Conservation (phyloP, 2,113 vertebrate species). For the Nematolebias whitei region DNA sequence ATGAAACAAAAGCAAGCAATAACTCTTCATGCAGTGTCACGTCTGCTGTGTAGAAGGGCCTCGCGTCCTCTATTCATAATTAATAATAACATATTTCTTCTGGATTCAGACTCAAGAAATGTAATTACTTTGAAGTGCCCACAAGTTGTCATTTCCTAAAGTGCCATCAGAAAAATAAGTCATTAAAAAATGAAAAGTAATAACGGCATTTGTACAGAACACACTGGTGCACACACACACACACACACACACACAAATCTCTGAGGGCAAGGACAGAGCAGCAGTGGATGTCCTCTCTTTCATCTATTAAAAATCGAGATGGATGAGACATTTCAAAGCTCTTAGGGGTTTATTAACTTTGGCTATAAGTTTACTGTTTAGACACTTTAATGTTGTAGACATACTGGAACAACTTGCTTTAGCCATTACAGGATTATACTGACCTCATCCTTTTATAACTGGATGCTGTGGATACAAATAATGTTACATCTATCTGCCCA, state of each 20-base stretch:
- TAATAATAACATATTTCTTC: conserved; percentile 66
- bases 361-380: conserved; percentile 22
- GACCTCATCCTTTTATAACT: conserved; percentile 27
- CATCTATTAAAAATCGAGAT: conserved; percentile 45
- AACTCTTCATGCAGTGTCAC: conserved; percentile 43
- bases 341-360: conserved; percentile 31
- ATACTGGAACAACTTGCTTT: conserved; percentile 16
- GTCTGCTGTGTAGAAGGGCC: conserved; percentile 40
- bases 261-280: conserved; percentile 43
- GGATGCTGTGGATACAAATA: conserved; percentile 12
- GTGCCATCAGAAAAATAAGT: conserved; percentile 75
- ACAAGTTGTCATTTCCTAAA: conserved; percentile 75
- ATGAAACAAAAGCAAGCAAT: conserved; percentile 46
- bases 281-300: conserved; percentile 24
- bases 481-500: background rate
- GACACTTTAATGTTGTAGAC: conserved; percentile 20
- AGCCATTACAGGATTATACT: conserved; percentile 8
- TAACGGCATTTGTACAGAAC: conserved; percentile 34
- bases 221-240: conserved; percentile 9
- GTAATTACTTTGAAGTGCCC: conserved; percentile 74
- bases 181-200: conserved; percentile 68
- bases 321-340: conserved; percentile 41
- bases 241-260: conserved; percentile 12
- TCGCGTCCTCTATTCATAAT: conserved; percentile 67
- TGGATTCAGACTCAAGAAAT: conserved; percentile 64